A percentile compares a stretch with the other conserved stretches of the same genome.
Conservation (phyloP, 2,113 vertebrate species). For the Bettongia penicillata region DNA sequence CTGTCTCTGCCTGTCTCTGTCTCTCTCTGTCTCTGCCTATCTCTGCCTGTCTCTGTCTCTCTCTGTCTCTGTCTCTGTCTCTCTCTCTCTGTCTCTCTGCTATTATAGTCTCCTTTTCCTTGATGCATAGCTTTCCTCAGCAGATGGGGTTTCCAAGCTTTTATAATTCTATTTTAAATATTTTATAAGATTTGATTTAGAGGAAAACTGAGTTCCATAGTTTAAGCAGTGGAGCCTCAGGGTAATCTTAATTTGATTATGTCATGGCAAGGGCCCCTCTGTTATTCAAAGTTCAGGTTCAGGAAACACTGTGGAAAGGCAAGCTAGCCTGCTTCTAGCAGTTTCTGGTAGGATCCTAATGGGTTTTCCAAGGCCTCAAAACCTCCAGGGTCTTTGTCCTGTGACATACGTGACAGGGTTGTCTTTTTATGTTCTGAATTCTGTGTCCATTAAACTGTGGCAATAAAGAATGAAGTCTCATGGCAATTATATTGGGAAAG, state of each 20-base stretch:
- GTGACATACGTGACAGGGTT: background rate
- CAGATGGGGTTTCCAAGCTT: slow-evolving; percentile 40
- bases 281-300: background rate
- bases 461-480: background rate
- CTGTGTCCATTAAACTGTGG: background rate
- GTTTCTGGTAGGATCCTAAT: background rate
- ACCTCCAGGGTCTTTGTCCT: background rate
- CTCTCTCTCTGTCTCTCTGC: background rate
- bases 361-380: background rate
- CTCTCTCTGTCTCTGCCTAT: accelerated
- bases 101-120: background rate
- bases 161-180: slow-evolving; percentile 50
- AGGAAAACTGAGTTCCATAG: slow-evolving; percentile 69
- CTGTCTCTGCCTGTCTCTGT: too few relatives aligned
- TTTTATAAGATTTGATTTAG: slow-evolving; percentile 51
- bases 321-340: background rate
- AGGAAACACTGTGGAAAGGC: background rate
- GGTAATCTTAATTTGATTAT: slow-evolving; percentile 42
- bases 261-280: background rate
- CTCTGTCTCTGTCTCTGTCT: background rate
- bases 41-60: accelerated
- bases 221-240: background rate
- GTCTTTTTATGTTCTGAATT: background rate
- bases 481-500: background rate
- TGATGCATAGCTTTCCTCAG: background rate